Percentiles rank a stretch among this genome's conserved stretches.
These are phyloP conservation scores for Conomelus anceps DNA, from an alignment of 2,888 invertebrate species.

Conservation along the genomic window DNA sequence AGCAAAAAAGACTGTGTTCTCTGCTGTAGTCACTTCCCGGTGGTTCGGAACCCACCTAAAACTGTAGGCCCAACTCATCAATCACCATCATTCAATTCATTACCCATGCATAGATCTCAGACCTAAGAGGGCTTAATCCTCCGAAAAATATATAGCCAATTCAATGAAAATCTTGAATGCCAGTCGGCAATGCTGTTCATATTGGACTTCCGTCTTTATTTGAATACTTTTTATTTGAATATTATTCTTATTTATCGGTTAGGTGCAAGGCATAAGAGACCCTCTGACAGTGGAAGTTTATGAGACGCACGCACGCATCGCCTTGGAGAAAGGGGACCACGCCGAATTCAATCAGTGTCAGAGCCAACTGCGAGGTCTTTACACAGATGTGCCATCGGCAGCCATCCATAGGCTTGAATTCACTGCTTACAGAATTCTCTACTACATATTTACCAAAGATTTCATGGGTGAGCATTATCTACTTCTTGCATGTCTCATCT, in stretches of 20 bases:
- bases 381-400: conserved; percentile 64
- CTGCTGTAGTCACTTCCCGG: too few species aligned
- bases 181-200: too few species aligned
- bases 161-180: too few species aligned
- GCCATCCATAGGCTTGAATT: conserved; percentile 81
- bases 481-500: conserved; percentile 21
- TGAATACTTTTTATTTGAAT: not conserved
- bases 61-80: too few species aligned
- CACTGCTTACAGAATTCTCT: conserved; percentile 91
- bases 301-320: conserved; percentile 96
- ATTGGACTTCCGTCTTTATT: too few species aligned
- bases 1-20: too few species aligned
- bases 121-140: too few species aligned
- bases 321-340: conserved; percentile 95
- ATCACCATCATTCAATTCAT: too few species aligned
- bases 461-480: conserved; percentile 66
- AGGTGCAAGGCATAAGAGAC: conserved; percentile 94
- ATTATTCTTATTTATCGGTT: conserved; percentile 35
- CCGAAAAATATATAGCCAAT: too few species aligned
- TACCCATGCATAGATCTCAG: too few species aligned
- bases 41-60: too few species aligned
- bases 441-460: conserved; percentile 97
- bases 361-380: conserved; percentile 93
- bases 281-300: conserved; percentile 95
- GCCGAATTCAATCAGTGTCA: conserved; percentile 99